Evolutionary conservation across 2,888 invertebrate species (phyloP).

Genomic region (Embidobia sp.): DNA sequence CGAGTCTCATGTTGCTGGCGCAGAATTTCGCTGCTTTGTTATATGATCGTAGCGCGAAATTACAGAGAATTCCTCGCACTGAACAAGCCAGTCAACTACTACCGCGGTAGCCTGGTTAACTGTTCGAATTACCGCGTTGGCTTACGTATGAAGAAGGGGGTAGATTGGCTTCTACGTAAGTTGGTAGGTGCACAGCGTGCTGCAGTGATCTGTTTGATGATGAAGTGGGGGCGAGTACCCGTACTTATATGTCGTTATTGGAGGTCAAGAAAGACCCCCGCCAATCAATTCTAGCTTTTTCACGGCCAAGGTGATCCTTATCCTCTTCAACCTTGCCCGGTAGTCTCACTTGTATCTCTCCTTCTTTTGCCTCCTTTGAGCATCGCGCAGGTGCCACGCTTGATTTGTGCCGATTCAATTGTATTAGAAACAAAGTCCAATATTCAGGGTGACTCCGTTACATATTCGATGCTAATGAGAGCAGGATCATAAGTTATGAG

Average conservation of each 20-base stretch:
- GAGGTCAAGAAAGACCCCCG: conserved; percentile 65
- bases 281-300: conserved; percentile 58
- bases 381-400: conserved; percentile 17
- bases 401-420: conserved; percentile 28
- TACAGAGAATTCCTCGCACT: conserved; percentile 60
- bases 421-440: conserved; percentile 48
- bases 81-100: conserved; percentile 64
- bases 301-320: conserved; percentile 65
- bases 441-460: conserved; percentile 35
- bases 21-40: conserved; percentile 44
- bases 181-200: conserved; percentile 54
- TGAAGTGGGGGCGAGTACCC: conserved; percentile 59
- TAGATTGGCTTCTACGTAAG: conserved; percentile 62
- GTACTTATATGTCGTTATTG: conserved; percentile 63
- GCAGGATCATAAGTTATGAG: conserved; percentile 26
- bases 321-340: conserved; percentile 56
- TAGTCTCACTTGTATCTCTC: conserved; percentile 45
- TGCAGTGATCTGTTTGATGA: conserved; percentile 59
- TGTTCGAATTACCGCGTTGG: conserved; percentile 65
- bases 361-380: no score
- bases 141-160: conserved; percentile 60
- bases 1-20: conserved; percentile 62
- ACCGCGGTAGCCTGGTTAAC: conserved; percentile 65
- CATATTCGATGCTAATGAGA: conserved; percentile 40
- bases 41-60: conserved; percentile 49